Base-by-base conservation (phyloP, 2,888 invertebrate species). In the Azorinus chamasolen region DNA sequence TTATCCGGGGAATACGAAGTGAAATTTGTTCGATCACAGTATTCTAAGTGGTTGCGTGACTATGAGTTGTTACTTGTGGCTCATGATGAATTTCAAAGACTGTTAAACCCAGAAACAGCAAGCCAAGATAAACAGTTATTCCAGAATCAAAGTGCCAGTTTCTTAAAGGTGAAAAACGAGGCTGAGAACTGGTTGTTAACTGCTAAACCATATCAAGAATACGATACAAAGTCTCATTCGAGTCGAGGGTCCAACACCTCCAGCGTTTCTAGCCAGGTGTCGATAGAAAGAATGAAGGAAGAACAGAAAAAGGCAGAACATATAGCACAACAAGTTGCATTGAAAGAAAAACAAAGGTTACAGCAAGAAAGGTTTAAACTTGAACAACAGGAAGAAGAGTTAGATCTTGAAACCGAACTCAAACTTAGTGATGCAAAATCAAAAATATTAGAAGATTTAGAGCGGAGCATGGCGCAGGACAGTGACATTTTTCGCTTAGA, bases 391-490 rank as follows among this genome's bases (percentile, higher is more conserved):
- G 37, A 54, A 32, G 54, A 54, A 54, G 54, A 3, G 6, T 54
- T 32, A 10, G 10, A 25, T 2, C 5, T 54, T 3, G 18, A 54
- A 2, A 54, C 54, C 12, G 54, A 54, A 5, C 6, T 54, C 6
- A 54, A 54, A 27, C 5, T 54, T 4, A 54, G 16, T 54, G 54
- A 54, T 27, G 54, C 54, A 14, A 54, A 37, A 46, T 12, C 46
- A 2, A 46, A 45, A 6, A n/a, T 25, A 4, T n/a, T 45, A 45
- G 59, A 27, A 25, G 27, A 43, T 5, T n/a, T 43, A 6, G 46
- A 16, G 2, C 22, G 22, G 2, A 43, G 46, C 16, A 14, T 45
- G 16, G 14, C n/a, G n/a, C n/a, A n/a, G n/a, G n/a, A n/a, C n/a
- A n/a, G n/a, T n/a, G n/a, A n/a, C n/a, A n/a, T n/a, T n/a, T n/a